Percentiles rank a stretch among this genome's conserved stretches.
These are phyloP conservation scores for Hirtodrosophila alboralis DNA, from an alignment of 2,888 invertebrate genomes.

Conservation along the genomic window DNA sequence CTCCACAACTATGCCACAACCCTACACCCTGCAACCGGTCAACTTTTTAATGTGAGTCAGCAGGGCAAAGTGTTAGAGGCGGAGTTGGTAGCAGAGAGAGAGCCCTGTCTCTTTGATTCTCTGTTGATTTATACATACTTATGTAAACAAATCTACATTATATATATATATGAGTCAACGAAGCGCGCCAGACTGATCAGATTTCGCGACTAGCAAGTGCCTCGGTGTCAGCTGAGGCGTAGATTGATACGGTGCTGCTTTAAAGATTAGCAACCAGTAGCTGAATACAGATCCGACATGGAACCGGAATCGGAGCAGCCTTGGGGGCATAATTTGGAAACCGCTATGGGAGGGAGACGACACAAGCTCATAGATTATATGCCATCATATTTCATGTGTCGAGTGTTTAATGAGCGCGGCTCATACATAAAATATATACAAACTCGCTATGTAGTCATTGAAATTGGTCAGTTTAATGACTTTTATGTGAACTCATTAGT, in stretches of 20 bases:
- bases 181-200: constrained; percentile 56
- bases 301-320: constrained; percentile 38
- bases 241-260: constrained; percentile 52
- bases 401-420: constrained; percentile 15
- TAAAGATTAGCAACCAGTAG: constrained; percentile 57
- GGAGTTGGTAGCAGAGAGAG: not conserved
- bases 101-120: constrained; percentile 3
- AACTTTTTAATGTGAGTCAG: constrained; percentile 50
- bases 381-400: constrained; percentile 43
- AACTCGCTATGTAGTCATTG: constrained; percentile 31
- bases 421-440: constrained; percentile 11
- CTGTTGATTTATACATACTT: constrained; percentile 12
- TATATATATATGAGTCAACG: constrained; percentile 52
- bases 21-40: not conserved
- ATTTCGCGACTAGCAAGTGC: constrained; percentile 65
- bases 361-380: constrained; percentile 31
- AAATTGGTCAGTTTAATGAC: constrained; percentile 70
- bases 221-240: constrained; percentile 46
- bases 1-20: not conserved
- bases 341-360: constrained; percentile 5
- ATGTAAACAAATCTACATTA: constrained; percentile 48
- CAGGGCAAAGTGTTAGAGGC: constrained; percentile 20
- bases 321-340: constrained; percentile 38
- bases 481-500: constrained; percentile 59
- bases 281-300: constrained; percentile 7